Base-by-base conservation (phyloP, 1,140 invertebrate genomes). In the Drosophila ananassae region DNA sequence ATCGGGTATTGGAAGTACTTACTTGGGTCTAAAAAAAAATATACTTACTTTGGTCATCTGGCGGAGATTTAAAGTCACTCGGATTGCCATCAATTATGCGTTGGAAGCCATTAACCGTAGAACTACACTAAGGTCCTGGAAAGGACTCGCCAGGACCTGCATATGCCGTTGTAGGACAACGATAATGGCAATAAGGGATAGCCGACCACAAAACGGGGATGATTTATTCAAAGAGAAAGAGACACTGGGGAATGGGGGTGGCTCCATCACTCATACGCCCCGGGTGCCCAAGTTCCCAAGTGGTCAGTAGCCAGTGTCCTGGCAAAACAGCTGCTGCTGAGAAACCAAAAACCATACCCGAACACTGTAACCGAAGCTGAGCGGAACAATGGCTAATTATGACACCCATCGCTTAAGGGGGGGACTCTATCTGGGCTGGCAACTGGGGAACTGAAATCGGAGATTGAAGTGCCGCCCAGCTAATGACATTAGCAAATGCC, bases 261-360 rank as follows among this genome's bases (percentile, higher is more conserved):
- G 17, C 39, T 68, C 69, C 61, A 74, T 74, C 71, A 74, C 71
- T 74, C 72, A 74, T 74, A 74, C 72, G 72, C 72, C 60, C 48
- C 32, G 54, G 28, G 59, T 68, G 66, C 63, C 41, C 3, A 25
- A 25, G 17, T 24, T 12, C 9, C 9, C 41, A 13, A 13, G 41
- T 7, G 7, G 13, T 1, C 3, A 13, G n/a, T 41, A 25, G 52
- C 41, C 72, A 74, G 72, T 73, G 50, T 53, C 53, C 52, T 25
- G 25, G 47, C 9, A 22, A 21, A 22, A 25, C 71, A 37, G 17
- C 17, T 17, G 17, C 17, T 17, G 17, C 17, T 57, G 44, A 62
- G 44, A 53, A 24, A 34, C 44, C 51, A 37, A 52, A 56, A 46
- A 30, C 37, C 32, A 32, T 7, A 22, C 30, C 44, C 52, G 54